Evolutionary conservation across 2,888 invertebrate species (phyloP), one percentile per base, ranked within the genome.

Genomic region (Chloromyia formosa): DNA sequence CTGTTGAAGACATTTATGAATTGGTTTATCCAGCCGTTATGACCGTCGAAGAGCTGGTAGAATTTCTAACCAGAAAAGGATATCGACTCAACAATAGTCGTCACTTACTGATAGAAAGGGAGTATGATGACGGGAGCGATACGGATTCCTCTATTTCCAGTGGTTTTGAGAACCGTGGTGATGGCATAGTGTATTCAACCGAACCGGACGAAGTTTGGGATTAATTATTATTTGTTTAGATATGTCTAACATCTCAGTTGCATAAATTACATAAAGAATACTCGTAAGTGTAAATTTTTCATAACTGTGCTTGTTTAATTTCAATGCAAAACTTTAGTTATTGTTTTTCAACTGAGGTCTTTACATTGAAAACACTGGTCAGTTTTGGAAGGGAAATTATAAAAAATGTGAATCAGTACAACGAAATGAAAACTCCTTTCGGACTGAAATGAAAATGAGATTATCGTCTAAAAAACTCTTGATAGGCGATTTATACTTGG

Each of bases 1-100:
- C 83, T 9, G 66, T 84, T 2, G 56, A 64, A 0, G 64, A 77
- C 10, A 75, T 84, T 1, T 68, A 80, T 1, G 58, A 78, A 10
- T 72, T 69, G 27, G 35, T 79, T 9, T 64, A 74, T 64, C 74
- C 75, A 10, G 23, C 77, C 0, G 54, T 76, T 1, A n/a, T 73
- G 18, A 58, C 64, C 42, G 23, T 75, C 10, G 64, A 76, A 4
- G 79, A 80, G 22, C 66, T 80, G 12, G 75, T 75, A 9, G 27
- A 60, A 1, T 56, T 79, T 18, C 64, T 80, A 16, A 14, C 73
- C 14, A 45, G 35, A 22, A 78, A 78, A 16, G 74, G 73, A 10
- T 78, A 78, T 56, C 22, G 68, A n/a, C 73, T 80, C n/a, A 45
- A 73, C 62, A 76, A 77, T 58, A 42, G 74, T 45, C 76, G 76